Base-by-base conservation (phyloP, 2,888 invertebrate genomes). In the Cristatella mucedo region DNA sequence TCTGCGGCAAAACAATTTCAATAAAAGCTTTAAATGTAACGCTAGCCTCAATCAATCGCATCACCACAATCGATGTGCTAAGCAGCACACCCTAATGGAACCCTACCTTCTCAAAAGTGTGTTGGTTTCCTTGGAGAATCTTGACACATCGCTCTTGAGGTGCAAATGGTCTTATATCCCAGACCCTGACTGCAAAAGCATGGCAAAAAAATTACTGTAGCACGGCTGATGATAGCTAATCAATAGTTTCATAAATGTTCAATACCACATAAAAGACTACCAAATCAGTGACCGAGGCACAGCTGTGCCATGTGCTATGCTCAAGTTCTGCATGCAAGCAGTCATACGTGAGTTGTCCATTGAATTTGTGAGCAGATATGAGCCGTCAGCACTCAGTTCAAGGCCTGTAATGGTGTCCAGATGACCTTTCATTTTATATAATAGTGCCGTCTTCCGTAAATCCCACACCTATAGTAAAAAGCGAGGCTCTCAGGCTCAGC, bases 151-250 rank as follows among this genome's bases (percentile, higher is more conserved):
- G 74, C 59, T 91, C 89, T 29, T 77, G 75, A 0, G 89, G 84
- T 1, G 86, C 89, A 70, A 84, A 95, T 0, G 95, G 87, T 20
- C 93, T 73, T 39, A 95, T 78, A 68, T 97, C 95, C 93, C 95
- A 97, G 53, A 93, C 83, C 42, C 93, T 73, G 22, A 93, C 71
- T 67, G 50, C 44, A 59, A 57, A 16, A 41, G 29, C 21, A 29
- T 16, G 29, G 15, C 29, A 11, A 26, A 11, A 26, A 26, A n/a
- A 26, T n/a, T 26, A n/a, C 26, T 11, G 9, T n/a, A 26, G n/a
- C 9, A 26, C 9, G n/a, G 26, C 26, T 26, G 26, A 26, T 7
- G 9, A 26, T 11, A 26, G 26, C 9, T 11, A 9, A 9, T 26
- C 26, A 26, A 26, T 26, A 26, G 9, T n/a, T 26, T 11, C 26